Conservation (phyloP, 2,797 vertebrate genomes). For the Echiichthys vipera region DNA sequence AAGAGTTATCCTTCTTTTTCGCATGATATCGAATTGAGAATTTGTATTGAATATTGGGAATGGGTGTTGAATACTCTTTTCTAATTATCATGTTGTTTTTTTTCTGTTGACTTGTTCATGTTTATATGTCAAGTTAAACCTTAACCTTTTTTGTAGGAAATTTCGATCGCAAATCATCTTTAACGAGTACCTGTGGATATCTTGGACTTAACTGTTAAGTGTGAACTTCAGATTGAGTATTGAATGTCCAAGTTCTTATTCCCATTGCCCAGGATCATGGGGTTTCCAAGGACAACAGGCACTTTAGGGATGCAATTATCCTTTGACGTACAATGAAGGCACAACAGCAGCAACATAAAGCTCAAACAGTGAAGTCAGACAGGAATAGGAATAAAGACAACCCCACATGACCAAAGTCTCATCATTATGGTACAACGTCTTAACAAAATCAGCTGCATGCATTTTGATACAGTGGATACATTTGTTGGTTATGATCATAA, state of each 20-base stretch:
- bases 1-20: too few relatives aligned
- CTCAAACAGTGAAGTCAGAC: not conserved
- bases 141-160: too few relatives aligned
- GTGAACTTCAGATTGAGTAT: not conserved
- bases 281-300: conserved; percentile 10
- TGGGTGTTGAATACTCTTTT: too few relatives aligned
- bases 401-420: not conserved
- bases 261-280: not conserved
- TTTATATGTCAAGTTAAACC: too few relatives aligned
- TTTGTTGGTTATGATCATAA: not conserved
- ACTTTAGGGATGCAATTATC: not conserved
- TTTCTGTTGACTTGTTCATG: too few relatives aligned
- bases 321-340: not conserved
- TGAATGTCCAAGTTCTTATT: not conserved
- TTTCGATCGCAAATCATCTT: too few relatives aligned
- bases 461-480: not conserved
- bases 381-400: not conserved
- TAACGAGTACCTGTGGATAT: not conserved
- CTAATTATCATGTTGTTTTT: too few relatives aligned
- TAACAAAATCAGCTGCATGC: not conserved
- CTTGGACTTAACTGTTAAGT: too few relatives aligned
- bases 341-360: not conserved
- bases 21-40: too few relatives aligned
- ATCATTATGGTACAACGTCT: not conserved
- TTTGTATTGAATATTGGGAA: too few relatives aligned